Conservation (phyloP, 2,888 invertebrate genomes). For the Drosophila paramelanica region DNA sequence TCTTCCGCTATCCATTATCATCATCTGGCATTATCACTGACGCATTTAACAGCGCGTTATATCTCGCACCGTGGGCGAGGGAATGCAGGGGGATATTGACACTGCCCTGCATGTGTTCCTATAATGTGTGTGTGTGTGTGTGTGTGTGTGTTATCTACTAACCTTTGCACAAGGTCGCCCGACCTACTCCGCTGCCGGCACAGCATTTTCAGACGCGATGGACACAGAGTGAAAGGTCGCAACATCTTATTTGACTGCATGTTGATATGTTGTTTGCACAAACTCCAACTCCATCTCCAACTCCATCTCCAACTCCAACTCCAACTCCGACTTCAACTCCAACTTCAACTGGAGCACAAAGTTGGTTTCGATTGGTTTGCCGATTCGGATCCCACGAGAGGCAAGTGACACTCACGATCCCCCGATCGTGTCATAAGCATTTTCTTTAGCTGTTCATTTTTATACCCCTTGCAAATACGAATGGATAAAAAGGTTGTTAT, state of each 20-base stretch:
- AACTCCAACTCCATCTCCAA: neutral
- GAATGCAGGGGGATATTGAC: neutral
- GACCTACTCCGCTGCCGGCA: conserved; percentile 37
- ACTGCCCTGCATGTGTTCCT: too few relatives aligned
- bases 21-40: conserved; percentile 55
- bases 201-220: conserved; percentile 7
- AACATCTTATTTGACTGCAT: conserved; percentile 43
- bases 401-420: conserved; percentile 59
- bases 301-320: neutral
- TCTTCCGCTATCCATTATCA: conserved; percentile 55
- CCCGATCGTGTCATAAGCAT: conserved; percentile 62
- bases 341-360: conserved; percentile 1
- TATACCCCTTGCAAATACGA: conserved; percentile 17
- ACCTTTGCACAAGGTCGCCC: conserved; percentile 57
- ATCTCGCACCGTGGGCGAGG: conserved; percentile 18
- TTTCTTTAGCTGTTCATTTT: conserved; percentile 25
- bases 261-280: conserved; percentile 33
- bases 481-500: neutral
- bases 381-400: conserved; percentile 49
- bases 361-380: conserved; percentile 13
- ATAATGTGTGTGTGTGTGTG: neutral
- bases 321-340: neutral
- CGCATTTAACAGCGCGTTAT: conserved; percentile 46
- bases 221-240: conserved; percentile 2
- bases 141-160: conserved; percentile 32